phyloP scores from a whole-genome alignment of 2,113 vertebrate genomes.

The Eupsittula cactorum region DNA sequence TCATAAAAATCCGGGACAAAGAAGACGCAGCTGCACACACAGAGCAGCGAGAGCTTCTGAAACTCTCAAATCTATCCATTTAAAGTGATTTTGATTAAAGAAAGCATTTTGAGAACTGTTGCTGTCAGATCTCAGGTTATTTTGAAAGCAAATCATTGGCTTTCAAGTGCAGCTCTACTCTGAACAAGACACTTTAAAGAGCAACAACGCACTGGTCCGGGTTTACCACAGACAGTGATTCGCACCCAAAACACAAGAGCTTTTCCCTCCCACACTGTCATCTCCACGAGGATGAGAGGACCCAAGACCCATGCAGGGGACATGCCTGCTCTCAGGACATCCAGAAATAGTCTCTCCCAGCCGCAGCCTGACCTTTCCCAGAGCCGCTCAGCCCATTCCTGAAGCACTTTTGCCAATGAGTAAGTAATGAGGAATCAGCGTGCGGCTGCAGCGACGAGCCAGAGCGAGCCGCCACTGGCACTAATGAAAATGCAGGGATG shows the following conservation, averaged over 20 bases:
- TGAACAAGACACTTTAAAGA: neutral
- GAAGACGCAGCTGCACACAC: neutral
- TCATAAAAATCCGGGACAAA: conserved; percentile 66
- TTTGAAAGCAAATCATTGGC: conserved; percentile 20
- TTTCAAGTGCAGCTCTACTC: neutral
- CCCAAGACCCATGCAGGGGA: neutral
- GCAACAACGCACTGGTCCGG: rapidly evolving
- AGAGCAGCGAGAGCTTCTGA: neutral
- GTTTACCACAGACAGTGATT: neutral
- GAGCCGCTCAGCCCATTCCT: neutral
- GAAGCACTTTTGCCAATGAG: conserved; percentile 9
- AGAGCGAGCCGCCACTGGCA: rapidly evolving
- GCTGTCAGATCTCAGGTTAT: neutral
- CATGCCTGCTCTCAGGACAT: neutral
- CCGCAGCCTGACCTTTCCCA: neutral
- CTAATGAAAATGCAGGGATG: neutral
- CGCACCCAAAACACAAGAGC: rapidly evolving
- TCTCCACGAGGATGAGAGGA: neutral
- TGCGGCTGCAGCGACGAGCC: neutral
- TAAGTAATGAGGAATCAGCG: conserved; percentile 39
- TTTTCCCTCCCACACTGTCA: neutral
- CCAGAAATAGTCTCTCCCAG: neutral
- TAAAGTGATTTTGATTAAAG: conserved; percentile 52
- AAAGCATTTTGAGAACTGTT: conserved; percentile 26
- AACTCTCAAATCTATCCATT: conserved; percentile 52